A percentile compares a stretch with the other conserved stretches of the same genome.
These are phyloP conservation scores for Poecile montanus DNA, from an alignment of 2,797 vertebrate genomes.

Conservation along the genomic window DNA sequence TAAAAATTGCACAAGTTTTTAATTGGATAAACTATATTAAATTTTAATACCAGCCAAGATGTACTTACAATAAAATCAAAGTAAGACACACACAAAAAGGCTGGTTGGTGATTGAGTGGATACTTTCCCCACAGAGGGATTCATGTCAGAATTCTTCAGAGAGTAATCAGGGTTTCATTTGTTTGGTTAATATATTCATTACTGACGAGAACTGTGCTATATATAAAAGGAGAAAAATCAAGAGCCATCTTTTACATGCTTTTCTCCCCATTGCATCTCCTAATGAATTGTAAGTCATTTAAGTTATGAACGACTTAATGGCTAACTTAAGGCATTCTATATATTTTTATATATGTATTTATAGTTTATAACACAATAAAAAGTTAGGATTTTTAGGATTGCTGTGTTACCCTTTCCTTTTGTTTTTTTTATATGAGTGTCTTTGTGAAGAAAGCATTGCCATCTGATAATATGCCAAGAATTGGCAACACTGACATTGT, in stretches of 20 bases:
- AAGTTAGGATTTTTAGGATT: background rate
- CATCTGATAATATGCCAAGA: background rate
- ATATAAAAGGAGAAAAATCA: background rate
- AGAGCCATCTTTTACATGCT: background rate
- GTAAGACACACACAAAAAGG: background rate
- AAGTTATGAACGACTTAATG: background rate
- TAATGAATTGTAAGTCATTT: background rate
- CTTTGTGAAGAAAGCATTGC: background rate
- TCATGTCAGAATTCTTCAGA: background rate
- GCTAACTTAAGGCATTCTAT: background rate
- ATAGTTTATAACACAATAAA: background rate
- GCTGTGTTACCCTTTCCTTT: background rate
- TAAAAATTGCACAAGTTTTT: conserved; percentile 21
- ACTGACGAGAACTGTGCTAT: fast-evolving
- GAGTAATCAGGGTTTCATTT: background rate
- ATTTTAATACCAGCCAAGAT: background rate
- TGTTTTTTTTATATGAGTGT: background rate
- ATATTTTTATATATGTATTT: background rate
- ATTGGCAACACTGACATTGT: background rate
- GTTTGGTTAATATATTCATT: background rate
- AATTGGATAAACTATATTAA: conserved; percentile 52
- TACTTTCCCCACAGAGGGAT: background rate
- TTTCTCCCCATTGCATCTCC: background rate
- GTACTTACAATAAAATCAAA: background rate
- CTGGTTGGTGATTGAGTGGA: background rate